phyloP scores from a whole-genome alignment of 2,113 vertebrate species.

The Bujurquina vittata region DNA sequence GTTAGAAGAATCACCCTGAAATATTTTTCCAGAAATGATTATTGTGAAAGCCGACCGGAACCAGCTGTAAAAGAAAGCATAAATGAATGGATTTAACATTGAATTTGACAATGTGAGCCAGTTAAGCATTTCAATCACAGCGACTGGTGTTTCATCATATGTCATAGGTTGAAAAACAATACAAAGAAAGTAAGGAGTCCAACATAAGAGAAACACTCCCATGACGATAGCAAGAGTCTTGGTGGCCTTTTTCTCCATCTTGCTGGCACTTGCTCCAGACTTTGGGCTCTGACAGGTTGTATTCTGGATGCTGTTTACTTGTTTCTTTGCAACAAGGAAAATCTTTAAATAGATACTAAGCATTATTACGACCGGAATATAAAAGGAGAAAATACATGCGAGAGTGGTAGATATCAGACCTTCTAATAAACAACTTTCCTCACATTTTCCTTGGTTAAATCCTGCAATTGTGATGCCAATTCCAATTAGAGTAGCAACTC shows the following conservation, averaged over 20 bases:
- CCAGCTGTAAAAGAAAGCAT: conserved; percentile 32
- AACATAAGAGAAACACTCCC: conserved; percentile 32
- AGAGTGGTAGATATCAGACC: background rate
- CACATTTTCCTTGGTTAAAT: background rate
- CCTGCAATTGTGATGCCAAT: conserved; percentile 61
- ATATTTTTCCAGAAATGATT: conserved; percentile 19
- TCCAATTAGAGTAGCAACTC: conserved; percentile 77
- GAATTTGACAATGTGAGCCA: conserved; percentile 57
- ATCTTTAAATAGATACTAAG: conserved; percentile 45
- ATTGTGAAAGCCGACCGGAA: conserved; percentile 3
- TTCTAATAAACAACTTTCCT: background rate
- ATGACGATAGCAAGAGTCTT: conserved; percentile 29
- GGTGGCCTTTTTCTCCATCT: conserved; percentile 41
- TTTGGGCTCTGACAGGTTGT: background rate
- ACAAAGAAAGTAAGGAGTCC: conserved; percentile 32
- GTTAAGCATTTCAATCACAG: conserved; percentile 14
- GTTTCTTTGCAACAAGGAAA: conserved; percentile 38
- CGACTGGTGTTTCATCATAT: background rate
- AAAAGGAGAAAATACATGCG: conserved; percentile 19
- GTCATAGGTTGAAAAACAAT: background rate
- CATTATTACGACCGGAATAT: conserved; percentile 33
- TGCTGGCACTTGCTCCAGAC: conserved; percentile 4
- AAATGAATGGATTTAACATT: conserved; percentile 49
- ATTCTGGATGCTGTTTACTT: conserved; percentile 32
- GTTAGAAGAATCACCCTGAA: background rate